Conservation (phyloP, 2,113 vertebrate species). For the Xiphophorus hellerii region DNA sequence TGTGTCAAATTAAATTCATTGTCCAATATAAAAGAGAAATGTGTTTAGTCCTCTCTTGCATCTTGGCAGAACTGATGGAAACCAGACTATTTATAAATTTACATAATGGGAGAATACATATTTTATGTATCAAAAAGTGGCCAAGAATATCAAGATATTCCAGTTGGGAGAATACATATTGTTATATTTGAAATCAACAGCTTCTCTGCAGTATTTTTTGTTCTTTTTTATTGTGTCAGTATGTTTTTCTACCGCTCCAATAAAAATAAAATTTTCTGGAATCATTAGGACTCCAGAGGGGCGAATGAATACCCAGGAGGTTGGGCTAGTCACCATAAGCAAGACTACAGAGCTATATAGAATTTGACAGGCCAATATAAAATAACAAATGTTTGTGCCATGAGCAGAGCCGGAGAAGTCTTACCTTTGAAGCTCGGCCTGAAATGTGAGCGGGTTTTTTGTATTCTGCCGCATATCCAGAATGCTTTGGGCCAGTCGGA, state of each 20-base stretch:
- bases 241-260: background rate
- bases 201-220: background rate
- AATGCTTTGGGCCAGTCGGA: slow-evolving; percentile 92
- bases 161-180: background rate
- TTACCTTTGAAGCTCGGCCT: slow-evolving; percentile 91
- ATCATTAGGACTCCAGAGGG: background rate
- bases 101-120: no score
- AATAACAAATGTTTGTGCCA: slow-evolving; percentile 4
- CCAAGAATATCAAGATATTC: slow-evolving; percentile 2
- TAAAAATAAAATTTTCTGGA: slow-evolving; percentile 2
- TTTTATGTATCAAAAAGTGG: no score
- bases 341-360: background rate
- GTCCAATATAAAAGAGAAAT: no score
- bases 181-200: slow-evolving; percentile 4
- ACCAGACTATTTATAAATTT: no score
- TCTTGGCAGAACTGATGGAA: no score
- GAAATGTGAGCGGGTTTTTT: slow-evolving; percentile 82
- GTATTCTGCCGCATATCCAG: slow-evolving; percentile 86
- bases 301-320: background rate
- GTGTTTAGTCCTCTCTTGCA: no score
- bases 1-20: no score
- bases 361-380: background rate
- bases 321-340: background rate
- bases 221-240: background rate
- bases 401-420: background rate